Conservation (phyloP, 1,140 invertebrate species). For the Ericerus pela region DNA sequence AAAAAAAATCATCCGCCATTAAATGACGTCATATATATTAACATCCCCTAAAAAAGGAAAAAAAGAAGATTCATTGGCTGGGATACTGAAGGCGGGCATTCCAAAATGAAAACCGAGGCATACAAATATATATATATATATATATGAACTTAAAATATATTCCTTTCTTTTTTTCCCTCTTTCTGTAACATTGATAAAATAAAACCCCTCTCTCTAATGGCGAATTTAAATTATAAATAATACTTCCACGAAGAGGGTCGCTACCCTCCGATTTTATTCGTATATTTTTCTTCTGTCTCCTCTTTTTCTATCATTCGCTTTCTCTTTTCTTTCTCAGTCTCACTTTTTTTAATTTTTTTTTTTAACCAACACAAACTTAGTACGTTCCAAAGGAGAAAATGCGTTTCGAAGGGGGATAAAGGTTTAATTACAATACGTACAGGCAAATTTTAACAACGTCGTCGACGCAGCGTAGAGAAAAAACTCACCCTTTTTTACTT, state of each 20-base stretch:
- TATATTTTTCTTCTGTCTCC: too few relatives aligned
- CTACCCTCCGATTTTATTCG: background rate
- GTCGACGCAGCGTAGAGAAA: too few relatives aligned
- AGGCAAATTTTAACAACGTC: background rate
- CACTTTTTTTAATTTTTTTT: background rate
- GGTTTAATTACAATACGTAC: background rate
- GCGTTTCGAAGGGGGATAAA: background rate
- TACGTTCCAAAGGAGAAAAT: background rate
- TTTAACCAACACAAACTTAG: too few relatives aligned
- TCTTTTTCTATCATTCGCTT: background rate
- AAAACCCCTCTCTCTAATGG: background rate
- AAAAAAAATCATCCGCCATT: background rate
- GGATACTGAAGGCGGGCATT: background rate
- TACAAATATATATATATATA: background rate
- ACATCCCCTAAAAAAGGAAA: background rate
- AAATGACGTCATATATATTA: background rate
- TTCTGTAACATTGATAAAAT: background rate
- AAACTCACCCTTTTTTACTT: too few relatives aligned
- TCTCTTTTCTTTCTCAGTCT: background rate
- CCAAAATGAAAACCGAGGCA: background rate
- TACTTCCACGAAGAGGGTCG: background rate
- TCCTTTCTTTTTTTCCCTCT: too few relatives aligned
- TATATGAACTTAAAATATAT: too few relatives aligned
- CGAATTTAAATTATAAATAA: conserved; percentile 4
- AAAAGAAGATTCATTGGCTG: background rate